Conservation (phyloP, 2,888 invertebrate species). For the Branchipolynoe longqiensis region DNA sequence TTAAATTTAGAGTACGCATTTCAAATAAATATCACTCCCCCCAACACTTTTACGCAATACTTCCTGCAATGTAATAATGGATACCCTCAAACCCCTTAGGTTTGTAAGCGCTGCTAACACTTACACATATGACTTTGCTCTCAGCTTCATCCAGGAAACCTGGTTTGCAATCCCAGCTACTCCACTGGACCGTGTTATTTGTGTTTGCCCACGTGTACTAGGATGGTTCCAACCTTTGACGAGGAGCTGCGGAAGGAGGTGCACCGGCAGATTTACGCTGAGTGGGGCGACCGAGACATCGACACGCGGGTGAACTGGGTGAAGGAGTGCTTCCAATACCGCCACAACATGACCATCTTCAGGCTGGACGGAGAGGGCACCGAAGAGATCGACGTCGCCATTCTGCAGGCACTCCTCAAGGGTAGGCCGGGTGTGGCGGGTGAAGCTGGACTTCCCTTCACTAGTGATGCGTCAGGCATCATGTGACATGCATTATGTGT, state of each 20-base stretch:
- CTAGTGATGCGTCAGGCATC: not conserved
- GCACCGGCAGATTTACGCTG: slow-evolving; percentile 70
- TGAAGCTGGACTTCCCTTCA: not conserved
- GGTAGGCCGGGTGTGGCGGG: slow-evolving; percentile 69
- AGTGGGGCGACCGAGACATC: slow-evolving; percentile 69
- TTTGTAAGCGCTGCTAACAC: too few species aligned
- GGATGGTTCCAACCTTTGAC: slow-evolving; percentile 65
- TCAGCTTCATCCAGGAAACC: too few species aligned
- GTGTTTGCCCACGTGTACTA: slow-evolving; percentile 33
- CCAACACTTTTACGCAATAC: too few species aligned
- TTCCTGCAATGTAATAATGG: too few species aligned
- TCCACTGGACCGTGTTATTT: too few species aligned
- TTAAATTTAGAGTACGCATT: too few species aligned
- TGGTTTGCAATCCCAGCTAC: too few species aligned
- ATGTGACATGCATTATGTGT: too few species aligned
- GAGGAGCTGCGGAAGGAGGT: slow-evolving; percentile 67
- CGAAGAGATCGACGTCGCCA: slow-evolving; percentile 80
- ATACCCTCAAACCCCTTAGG: too few species aligned
- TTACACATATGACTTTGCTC: too few species aligned
- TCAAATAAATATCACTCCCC: too few species aligned
- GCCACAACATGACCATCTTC: slow-evolving; percentile 78
- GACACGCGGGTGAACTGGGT: slow-evolving; percentile 70
- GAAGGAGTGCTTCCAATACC: slow-evolving; percentile 70
- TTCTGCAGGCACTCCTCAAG: slow-evolving; percentile 81
- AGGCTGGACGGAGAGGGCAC: slow-evolving; percentile 71